These are phyloP conservation scores for Pemphredon lugubris DNA, from an alignment of 2,888 invertebrate species.

Conservation along the genomic window DNA sequence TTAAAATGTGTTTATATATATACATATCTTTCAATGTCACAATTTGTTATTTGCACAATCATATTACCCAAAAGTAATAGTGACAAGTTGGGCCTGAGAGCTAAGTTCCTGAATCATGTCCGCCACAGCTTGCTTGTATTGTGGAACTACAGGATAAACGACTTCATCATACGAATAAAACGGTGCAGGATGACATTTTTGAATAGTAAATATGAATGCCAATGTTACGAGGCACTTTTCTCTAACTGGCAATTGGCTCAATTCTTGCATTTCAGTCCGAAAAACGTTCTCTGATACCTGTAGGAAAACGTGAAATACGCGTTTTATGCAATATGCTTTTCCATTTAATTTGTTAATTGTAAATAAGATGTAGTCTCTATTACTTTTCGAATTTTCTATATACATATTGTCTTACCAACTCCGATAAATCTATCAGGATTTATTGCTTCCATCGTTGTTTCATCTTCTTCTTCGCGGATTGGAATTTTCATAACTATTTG, in stretches of 20 bases:
- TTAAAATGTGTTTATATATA: no score
- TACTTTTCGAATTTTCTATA: background rate
- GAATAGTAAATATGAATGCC: slow-evolving; percentile 99
- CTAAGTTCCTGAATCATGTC: slow-evolving; percentile 99
- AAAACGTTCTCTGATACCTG: slow-evolving; percentile 96
- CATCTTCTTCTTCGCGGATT: slow-evolving; percentile 87
- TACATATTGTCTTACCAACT: slow-evolving; percentile 75
- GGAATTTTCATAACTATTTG: slow-evolving; percentile 95
- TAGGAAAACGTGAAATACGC: background rate
- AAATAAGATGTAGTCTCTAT: background rate
- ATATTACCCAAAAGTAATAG: slow-evolving; percentile 92
- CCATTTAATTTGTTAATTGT: background rate
- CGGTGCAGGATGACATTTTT: slow-evolving; percentile 99
- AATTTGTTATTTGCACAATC: background rate
- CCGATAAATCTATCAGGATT: slow-evolving; percentile 83
- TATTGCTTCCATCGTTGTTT: slow-evolving; percentile 86
- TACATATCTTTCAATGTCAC: background rate
- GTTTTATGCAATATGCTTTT: background rate
- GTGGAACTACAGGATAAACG: slow-evolving; percentile 98
- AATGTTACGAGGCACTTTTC: slow-evolving; percentile 99
- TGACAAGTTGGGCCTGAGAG: slow-evolving; percentile 98
- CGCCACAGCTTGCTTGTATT: slow-evolving; percentile 98
- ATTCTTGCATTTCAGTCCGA: slow-evolving; percentile 99
- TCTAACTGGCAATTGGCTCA: slow-evolving; percentile 99
- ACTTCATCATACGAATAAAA: slow-evolving; percentile 99